Percentiles rank a stretch among this genome's conserved stretches.
phyloP scores from a whole-genome alignment of 2,113 vertebrate genomes.

The Esox niger region DNA sequence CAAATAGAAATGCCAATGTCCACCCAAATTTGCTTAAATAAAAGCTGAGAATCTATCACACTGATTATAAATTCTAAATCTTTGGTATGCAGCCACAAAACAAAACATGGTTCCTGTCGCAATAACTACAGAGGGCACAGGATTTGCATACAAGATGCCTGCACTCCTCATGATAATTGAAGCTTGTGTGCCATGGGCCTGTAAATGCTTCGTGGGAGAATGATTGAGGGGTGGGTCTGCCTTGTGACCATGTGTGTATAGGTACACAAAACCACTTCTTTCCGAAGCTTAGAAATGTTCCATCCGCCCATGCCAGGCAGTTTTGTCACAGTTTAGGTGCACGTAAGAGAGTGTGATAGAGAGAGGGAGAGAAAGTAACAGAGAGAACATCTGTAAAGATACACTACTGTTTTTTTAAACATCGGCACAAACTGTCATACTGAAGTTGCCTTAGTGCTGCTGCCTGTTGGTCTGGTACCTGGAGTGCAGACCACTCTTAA shows the following conservation, averaged over 20 bases:
- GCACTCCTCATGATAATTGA: too few relatives aligned
- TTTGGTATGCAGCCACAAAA: too few relatives aligned
- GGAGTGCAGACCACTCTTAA: slow-evolving; percentile 37
- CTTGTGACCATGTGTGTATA: slow-evolving; percentile 4
- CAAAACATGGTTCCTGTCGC: too few relatives aligned
- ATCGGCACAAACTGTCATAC: neutral
- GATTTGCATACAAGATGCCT: too few relatives aligned
- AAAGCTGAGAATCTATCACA: too few relatives aligned
- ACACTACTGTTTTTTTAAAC: neutral
- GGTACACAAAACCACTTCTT: slow-evolving; percentile 44
- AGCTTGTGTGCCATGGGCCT: too few relatives aligned
- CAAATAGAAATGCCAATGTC: too few relatives aligned
- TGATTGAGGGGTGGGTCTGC: neutral
- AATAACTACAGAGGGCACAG: too few relatives aligned
- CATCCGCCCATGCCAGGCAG: slow-evolving; percentile 49
- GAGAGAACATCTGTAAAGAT: neutral
- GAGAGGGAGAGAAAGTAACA: neutral
- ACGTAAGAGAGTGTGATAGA: slow-evolving; percentile 1
- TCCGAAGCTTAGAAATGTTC: slow-evolving; percentile 57
- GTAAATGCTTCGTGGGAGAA: slow-evolving; percentile 36
- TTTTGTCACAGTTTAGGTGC: slow-evolving; percentile 53
- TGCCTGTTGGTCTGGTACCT: slow-evolving; percentile 48
- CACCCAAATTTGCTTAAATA: too few relatives aligned
- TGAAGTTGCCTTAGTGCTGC: slow-evolving; percentile 16
- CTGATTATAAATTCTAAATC: too few relatives aligned